Conservation (phyloP, 92 coral and sea anemone species). For the Epizoanthus scotinus region DNA sequence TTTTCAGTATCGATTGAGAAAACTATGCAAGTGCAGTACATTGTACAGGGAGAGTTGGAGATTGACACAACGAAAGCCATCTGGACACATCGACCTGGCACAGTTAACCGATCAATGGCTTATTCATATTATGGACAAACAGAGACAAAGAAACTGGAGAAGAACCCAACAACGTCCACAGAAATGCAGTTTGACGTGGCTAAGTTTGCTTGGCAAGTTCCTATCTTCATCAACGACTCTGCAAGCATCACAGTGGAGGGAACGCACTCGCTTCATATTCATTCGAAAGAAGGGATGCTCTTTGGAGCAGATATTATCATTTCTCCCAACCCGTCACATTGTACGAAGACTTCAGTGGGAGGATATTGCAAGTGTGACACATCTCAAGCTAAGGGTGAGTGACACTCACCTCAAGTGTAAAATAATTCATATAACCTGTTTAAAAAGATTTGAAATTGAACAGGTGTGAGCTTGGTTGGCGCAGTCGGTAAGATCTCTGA, state of each 20-base stretch:
- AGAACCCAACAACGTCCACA: not conserved
- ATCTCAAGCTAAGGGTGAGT: not conserved
- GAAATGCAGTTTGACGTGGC: not conserved
- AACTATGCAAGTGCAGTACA: conserved; percentile 73
- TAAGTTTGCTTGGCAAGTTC: conserved; percentile 59
- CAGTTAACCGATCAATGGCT: conserved; percentile 49
- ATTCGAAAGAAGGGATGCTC: conserved; percentile 67
- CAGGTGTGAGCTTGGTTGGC: no score
- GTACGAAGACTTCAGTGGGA: conserved; percentile 46
- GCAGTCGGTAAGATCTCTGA: no score
- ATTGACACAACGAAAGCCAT: conserved; percentile 59
- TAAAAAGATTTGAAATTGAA: no score
- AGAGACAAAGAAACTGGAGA: not conserved
- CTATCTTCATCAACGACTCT: conserved; percentile 70
- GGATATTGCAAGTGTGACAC: conserved; percentile 57
- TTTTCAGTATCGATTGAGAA: conserved; percentile 61
- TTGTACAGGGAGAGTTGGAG: conserved; percentile 53
- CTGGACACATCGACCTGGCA: conserved; percentile 61
- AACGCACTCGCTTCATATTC: conserved; percentile 47
- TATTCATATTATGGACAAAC: conserved; percentile 60
- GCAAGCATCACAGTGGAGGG: conserved; percentile 54
- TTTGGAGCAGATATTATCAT: conserved; percentile 58
- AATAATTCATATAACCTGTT: no score
- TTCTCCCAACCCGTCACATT: not conserved
- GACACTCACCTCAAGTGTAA: no score